A percentile compares a stretch with the other conserved stretches of the same genome.
Conservation (phyloP, 92 coral and sea anemone genomes). For the Umimayanthus chanpuru region DNA sequence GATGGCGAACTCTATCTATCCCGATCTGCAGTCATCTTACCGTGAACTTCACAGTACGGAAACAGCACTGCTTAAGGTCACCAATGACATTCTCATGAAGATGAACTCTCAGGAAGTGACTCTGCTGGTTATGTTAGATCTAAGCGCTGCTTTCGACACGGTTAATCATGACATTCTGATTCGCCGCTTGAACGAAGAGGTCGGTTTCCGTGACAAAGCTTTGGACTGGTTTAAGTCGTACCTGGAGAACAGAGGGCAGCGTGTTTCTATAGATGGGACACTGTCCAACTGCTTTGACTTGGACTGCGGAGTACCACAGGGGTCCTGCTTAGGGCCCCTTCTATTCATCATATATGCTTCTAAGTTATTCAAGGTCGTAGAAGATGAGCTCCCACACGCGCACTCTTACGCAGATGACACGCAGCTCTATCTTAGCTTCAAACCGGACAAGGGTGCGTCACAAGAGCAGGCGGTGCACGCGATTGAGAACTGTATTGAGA, state of each 20-base stretch:
- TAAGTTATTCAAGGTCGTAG: constrained; percentile 37
- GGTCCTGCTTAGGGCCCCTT: too few species aligned
- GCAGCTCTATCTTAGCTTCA: constrained; percentile 51
- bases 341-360: constrained; percentile 36
- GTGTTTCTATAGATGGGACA: constrained; percentile 41
- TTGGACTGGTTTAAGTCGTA: constrained; percentile 57
- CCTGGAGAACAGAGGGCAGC: constrained; percentile 48
- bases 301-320: constrained; percentile 33
- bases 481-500: constrained; percentile 44
- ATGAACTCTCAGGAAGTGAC: constrained; percentile 55
- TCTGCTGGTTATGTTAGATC: constrained; percentile 54
- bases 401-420: too few species aligned
- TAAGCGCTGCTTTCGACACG: too few species aligned
- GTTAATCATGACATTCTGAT: constrained; percentile 25
- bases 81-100: constrained; percentile 48
- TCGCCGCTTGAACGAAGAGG: constrained; percentile 40
- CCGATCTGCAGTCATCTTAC: too few species aligned
- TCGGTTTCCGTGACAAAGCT: constrained; percentile 40
- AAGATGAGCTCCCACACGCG: constrained; percentile 46
- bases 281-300: constrained; percentile 44
- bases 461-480: constrained; percentile 46
- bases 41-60: too few species aligned
- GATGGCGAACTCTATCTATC: constrained; percentile 38
- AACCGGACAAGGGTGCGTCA: constrained; percentile 42
- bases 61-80: constrained; percentile 49